A percentile compares a stretch with the other conserved stretches of the same genome.
Conservation (phyloP, 2,888 invertebrate species). For the Drosophila fungiperda region DNA sequence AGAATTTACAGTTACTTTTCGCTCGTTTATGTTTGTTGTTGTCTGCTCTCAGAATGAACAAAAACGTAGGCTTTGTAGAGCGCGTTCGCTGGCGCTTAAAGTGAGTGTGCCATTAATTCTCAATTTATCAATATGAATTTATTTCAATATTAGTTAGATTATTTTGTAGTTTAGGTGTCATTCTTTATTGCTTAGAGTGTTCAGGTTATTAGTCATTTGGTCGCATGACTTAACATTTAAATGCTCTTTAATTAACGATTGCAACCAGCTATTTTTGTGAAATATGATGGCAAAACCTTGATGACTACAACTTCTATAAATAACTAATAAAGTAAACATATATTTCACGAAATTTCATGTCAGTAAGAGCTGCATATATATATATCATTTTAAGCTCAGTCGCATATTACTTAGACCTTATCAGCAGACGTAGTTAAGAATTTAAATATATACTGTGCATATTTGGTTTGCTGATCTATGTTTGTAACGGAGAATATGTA, state of each 20-base stretch:
- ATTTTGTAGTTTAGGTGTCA: slow-evolving; percentile 5
- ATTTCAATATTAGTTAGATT: slow-evolving; percentile 28
- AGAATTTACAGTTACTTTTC: slow-evolving; percentile 1
- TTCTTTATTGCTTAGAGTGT: neutral
- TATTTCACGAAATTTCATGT: neutral
- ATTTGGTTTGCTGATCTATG: neutral
- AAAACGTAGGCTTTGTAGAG: slow-evolving; percentile 76
- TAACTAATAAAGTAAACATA: neutral
- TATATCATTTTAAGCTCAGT: neutral
- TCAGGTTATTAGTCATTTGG: slow-evolving; percentile 20
- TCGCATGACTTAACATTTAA: slow-evolving; percentile 38
- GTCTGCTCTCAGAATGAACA: slow-evolving; percentile 68
- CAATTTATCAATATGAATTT: slow-evolving; percentile 42
- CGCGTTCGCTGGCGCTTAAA: slow-evolving; percentile 79
- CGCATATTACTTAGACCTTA: neutral
- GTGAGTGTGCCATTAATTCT: slow-evolving; percentile 69
- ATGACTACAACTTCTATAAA: neutral
- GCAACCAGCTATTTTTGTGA: slow-evolving; percentile 22
- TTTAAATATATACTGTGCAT: neutral
- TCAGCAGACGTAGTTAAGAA: neutral
- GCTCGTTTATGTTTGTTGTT: slow-evolving; percentile 9
- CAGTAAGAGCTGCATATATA: neutral
- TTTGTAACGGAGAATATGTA: neutral
- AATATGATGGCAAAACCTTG: slow-evolving; percentile 34
- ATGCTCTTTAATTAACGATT: slow-evolving; percentile 2